phyloP scores from a whole-genome alignment of 1,140 invertebrate species.

The Drosophila suzukii region DNA sequence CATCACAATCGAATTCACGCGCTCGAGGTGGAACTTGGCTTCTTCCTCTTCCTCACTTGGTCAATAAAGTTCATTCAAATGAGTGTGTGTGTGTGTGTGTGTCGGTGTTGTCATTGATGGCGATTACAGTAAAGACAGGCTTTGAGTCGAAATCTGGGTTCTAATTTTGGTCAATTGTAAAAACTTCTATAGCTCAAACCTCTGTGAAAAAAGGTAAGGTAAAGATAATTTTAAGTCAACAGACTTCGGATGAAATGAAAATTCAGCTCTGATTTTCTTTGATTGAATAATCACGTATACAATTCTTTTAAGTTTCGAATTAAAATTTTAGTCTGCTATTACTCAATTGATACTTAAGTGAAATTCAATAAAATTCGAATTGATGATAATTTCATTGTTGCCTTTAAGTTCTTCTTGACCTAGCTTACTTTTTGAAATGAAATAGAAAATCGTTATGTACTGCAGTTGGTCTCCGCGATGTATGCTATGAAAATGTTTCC shows the following conservation, averaged over 20 bases:
- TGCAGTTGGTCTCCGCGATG: background rate
- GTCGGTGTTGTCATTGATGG: slow-evolving; percentile 28
- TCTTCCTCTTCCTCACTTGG: slow-evolving; percentile 16
- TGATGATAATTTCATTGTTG: too few species aligned
- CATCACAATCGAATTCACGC: slow-evolving; percentile 43
- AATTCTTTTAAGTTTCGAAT: too few species aligned
- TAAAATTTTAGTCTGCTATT: too few species aligned
- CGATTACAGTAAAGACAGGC: slow-evolving; percentile 17
- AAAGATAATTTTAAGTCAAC: too few species aligned
- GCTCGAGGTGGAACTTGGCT: background rate
- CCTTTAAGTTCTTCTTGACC: background rate
- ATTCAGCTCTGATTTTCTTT: too few species aligned
- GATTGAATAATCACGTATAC: too few species aligned
- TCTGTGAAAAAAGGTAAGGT: too few species aligned
- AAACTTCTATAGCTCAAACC: background rate
- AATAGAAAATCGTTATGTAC: background rate
- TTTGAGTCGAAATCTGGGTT: background rate
- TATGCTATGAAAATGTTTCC: background rate
- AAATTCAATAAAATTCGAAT: too few species aligned
- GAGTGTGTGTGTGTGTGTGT: slow-evolving; percentile 47
- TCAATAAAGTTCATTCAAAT: slow-evolving; percentile 55
- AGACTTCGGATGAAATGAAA: too few species aligned
- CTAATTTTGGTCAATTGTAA: background rate
- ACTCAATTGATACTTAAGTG: too few species aligned
- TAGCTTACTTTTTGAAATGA: background rate